Base-by-base conservation (phyloP, 2,797 vertebrate species). In the Sorex maritimensis region DNA sequence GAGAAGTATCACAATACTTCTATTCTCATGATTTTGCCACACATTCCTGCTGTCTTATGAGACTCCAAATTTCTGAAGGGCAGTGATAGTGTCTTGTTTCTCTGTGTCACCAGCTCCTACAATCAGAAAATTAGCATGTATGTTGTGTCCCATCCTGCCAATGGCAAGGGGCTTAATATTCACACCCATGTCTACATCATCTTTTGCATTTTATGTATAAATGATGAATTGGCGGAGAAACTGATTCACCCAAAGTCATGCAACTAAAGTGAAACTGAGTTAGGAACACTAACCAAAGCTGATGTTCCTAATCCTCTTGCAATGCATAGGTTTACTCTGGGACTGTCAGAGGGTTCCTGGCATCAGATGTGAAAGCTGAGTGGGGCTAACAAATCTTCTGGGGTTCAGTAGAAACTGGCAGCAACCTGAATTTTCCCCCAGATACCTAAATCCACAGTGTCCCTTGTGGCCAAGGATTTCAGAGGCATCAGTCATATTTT, bases 221-320 rank as follows among this genome's bases (percentile, higher is more conserved):
- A 15, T 71, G 75, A 92, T 77, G 84, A 38, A 88, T 86, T 23
- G 49, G 65, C 28, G 26, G 7, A 26, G 52, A 67, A 94, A 74
- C 10, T 72, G 69, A 69, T 10, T 52, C 81, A 74, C 10, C 72
- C 71, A 78, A 14, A 34, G 41, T 81, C 28, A 2, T 17, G 11
- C 19, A n/a, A 84, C 71, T 71, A 79, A 94, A 61, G 46, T 67
- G 49, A 93, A 86, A 52, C 21, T 80, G n/a, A 94, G 23, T 3
- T 8, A 49, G 17, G 17, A 7, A 84, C 11, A 38, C 34, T 21
- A 73, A 24, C 41, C 52, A n/a, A 65, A 63, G 77, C 52, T 26
- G 15, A 6, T 28, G 63, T 69, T 52, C 15, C 2, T 46, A 14
- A 1, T 41, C 67, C 4, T 24, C 72, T 24, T 61, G 49, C 13